phyloP scores from a whole-genome alignment of 2,113 vertebrate genomes.

The Eonycteris spelaea region DNA sequence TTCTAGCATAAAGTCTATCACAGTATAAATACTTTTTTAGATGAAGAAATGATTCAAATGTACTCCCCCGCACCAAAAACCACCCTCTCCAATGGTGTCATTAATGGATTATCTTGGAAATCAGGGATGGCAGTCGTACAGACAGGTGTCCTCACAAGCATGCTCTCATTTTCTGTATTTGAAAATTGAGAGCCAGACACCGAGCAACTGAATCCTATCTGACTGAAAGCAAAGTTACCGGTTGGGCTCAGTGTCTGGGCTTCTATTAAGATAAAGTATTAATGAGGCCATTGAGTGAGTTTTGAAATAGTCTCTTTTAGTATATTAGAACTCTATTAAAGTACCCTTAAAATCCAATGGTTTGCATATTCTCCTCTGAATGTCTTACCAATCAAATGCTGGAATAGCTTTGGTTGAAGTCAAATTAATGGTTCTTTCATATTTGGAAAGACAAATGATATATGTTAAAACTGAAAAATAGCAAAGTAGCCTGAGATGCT shows the following conservation, averaged over 20 bases:
- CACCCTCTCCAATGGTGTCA: not conserved
- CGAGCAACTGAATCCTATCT: not conserved
- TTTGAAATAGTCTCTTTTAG: slow-evolving; percentile 44
- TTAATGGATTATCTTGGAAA: slow-evolving; percentile 1
- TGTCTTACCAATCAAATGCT: not conserved
- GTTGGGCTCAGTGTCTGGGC: not conserved
- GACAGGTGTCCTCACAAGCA: not conserved
- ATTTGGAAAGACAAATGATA: slow-evolving; percentile 12
- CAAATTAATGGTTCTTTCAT: slow-evolving; percentile 35
- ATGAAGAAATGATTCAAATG: not conserved
- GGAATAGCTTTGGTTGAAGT: not conserved
- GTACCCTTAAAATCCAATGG: not conserved
- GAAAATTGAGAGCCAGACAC: not conserved
- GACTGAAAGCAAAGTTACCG: not conserved
- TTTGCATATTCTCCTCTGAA: slow-evolving; percentile 17
- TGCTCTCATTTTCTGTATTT: slow-evolving; percentile 11
- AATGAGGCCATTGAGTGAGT: not conserved
- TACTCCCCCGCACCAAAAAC: not conserved
- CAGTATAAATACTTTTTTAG: not conserved
- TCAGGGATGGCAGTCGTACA: not conserved
- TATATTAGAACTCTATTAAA: not conserved
- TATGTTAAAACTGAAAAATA: not conserved
- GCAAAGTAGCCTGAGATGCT: not conserved
- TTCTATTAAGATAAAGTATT: slow-evolving; percentile 43
- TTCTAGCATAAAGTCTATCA: not conserved